Base-by-base conservation (phyloP, 2,888 invertebrate species). In the Cheiracanthium punctorium region DNA sequence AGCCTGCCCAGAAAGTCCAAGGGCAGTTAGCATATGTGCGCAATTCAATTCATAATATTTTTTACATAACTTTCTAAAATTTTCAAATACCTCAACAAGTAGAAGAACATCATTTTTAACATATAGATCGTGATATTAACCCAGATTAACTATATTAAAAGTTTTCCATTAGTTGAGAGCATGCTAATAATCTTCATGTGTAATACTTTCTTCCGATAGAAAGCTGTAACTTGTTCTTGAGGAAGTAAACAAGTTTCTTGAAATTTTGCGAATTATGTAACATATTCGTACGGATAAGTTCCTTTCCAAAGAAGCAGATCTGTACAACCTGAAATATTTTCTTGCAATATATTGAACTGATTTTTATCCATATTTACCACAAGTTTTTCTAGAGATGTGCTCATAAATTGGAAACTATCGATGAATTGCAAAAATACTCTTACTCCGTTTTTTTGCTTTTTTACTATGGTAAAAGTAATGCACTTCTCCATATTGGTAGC, bases 211-310 rank as follows among this genome's bases (percentile, higher is more conserved):
- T 8, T 71, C 76, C 79, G 81, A 85, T 20, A 90, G 69, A 1
- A 4, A 48, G 85, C 87, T 84, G 84, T 87, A 88, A 77, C 90
- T 90, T 10, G 17, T 24, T 12, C 8, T 28, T 28, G 87, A 32
- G 81, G 58, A 80, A 88, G 89, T 1, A 90, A 84, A 70, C 17
- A 8, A 88, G 88, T 80, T 2, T 90, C 90, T 4, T 88, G 20
- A 85, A 89, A 90, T 58, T 76, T 87, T 33, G 87, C 77, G 70
- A 79, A 87, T 33, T 85, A 88, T 32, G 89, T 84, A 87, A 90
- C 89, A 72, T 89, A 90, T 33, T 90, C 89, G 87, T 90, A 91
- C n/a, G 90, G 90, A 80, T 90, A 90, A 10, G 90, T 87, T 28
- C 90, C 89, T 84, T 90, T 91, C 64, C 33, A 80, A 37, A 67